A percentile compares a stretch with the other conserved stretches of the same genome.
phyloP scores from a whole-genome alignment of 2,888 invertebrate species.

The Syrista parreyssii region DNA sequence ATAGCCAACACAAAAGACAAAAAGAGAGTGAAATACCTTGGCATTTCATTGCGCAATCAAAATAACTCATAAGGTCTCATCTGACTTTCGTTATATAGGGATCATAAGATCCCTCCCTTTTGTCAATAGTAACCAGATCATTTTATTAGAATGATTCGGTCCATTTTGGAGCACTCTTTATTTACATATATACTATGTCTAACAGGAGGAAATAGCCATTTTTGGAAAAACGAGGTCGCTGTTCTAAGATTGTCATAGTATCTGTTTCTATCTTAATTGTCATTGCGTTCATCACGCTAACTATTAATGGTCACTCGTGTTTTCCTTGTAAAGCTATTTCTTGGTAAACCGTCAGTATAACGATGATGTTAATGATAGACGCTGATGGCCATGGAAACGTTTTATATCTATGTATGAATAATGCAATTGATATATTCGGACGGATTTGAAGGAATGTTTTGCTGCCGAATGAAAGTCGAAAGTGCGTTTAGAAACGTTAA shows the following conservation, averaged over 20 bases:
- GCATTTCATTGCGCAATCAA: neutral
- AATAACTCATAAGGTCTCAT: neutral
- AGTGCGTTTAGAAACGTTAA: neutral
- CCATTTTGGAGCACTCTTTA: neutral
- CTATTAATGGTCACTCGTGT: neutral
- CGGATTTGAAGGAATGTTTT: neutral
- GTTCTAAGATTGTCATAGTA: neutral
- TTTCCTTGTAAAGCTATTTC: neutral
- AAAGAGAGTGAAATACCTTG: neutral
- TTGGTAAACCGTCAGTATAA: neutral
- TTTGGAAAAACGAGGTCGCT: neutral
- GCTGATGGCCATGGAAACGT: neutral
- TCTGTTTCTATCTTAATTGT: neutral
- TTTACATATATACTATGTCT: neutral
- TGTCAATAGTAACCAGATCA: neutral
- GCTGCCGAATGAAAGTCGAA: neutral
- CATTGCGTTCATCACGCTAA: neutral
- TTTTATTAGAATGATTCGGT: neutral
- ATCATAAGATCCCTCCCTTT: neutral
- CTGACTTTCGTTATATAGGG: neutral
- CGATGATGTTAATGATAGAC: neutral
- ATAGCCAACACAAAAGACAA: neutral
- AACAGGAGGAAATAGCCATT: neutral
- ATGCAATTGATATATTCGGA: neutral
- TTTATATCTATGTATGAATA: neutral